Conservation (phyloP, 2,888 invertebrate species). For the Thereva unica region DNA sequence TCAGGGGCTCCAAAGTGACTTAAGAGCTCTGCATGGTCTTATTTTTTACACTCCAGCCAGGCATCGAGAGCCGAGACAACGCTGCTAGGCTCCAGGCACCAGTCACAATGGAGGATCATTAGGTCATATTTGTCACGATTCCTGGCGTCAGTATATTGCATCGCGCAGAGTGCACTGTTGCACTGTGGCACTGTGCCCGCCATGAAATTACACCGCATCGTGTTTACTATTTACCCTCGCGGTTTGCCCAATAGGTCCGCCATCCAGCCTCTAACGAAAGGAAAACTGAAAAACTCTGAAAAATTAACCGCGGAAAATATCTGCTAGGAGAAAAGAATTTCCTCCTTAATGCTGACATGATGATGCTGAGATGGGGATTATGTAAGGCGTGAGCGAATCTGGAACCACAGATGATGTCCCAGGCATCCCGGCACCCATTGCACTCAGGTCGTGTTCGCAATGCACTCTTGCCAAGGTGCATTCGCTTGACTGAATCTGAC, state of each 20-base stretch:
- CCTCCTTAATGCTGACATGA: constrained; percentile 31
- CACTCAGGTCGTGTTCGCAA: too few relatives aligned
- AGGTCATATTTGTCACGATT: constrained; percentile 38
- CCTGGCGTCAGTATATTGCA: constrained; percentile 24
- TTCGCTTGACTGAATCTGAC: not conserved
- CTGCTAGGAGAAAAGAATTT: constrained; percentile 16
- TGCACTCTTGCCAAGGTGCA: too few relatives aligned
- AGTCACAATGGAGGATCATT: constrained; percentile 34
- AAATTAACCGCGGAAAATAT: constrained; percentile 33
- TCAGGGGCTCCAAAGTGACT: constrained; percentile 14
- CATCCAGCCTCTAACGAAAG: constrained; percentile 14
- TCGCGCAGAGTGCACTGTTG: constrained; percentile 26
- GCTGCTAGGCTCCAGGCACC: not conserved
- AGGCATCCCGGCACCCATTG: not conserved
- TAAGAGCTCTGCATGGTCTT: constrained; percentile 30
- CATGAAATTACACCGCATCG: constrained; percentile 27
- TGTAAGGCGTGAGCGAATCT: constrained; percentile 11
- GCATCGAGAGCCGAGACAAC: not conserved
- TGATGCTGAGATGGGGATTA: constrained; percentile 29
- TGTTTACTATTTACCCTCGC: constrained; percentile 26
- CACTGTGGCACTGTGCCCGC: constrained; percentile 27
- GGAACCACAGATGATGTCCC: constrained; percentile 7
- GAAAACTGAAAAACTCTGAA: constrained; percentile 34
- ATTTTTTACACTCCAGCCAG: constrained; percentile 23
- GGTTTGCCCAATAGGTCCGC: constrained; percentile 25